Conservation (phyloP, 2,888 invertebrate species). For the Acanthosoma haemorrhoidale region DNA sequence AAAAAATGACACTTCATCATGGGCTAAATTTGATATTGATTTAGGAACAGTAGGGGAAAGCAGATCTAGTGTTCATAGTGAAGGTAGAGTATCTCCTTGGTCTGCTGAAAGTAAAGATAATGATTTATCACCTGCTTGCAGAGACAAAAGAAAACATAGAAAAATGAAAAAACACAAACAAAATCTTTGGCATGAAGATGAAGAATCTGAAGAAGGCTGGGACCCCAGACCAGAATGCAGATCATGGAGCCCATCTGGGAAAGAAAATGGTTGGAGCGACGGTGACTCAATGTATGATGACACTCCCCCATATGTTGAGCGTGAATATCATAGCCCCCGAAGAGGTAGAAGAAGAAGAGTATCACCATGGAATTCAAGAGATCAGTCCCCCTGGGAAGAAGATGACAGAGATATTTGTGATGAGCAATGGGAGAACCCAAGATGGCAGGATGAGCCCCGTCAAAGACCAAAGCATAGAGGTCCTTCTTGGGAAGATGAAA, state of each 20-base stretch:
- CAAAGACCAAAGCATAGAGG: slow-evolving; percentile 51
- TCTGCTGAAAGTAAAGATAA: slow-evolving; percentile 41
- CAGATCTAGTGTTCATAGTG: slow-evolving; percentile 37
- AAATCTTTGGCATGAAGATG: slow-evolving; percentile 43
- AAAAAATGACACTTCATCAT: slow-evolving; percentile 41
- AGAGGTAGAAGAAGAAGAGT: slow-evolving; percentile 44
- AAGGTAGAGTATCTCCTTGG: slow-evolving; percentile 41
- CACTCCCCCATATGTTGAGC: slow-evolving; percentile 40
- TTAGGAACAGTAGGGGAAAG: slow-evolving; percentile 32
- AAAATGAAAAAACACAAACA: slow-evolving; percentile 39
- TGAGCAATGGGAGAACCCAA: slow-evolving; percentile 40
- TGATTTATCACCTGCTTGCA: slow-evolving; percentile 38
- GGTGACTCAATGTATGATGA: slow-evolving; percentile 44
- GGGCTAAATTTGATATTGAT: slow-evolving; percentile 55
- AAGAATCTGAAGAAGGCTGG: slow-evolving; percentile 44
- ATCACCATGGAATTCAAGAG: slow-evolving; percentile 56
- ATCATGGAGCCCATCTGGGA: slow-evolving; percentile 42
- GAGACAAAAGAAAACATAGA: slow-evolving; percentile 43
- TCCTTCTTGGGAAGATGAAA: slow-evolving; percentile 52
- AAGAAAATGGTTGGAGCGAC: slow-evolving; percentile 45
- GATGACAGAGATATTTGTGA: slow-evolving; percentile 50
- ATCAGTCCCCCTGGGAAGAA: slow-evolving; percentile 76
- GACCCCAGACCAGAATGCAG: slow-evolving; percentile 41
- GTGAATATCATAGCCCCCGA: slow-evolving; percentile 39
- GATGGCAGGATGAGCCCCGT: slow-evolving; percentile 47